These are phyloP conservation scores for Anguilla pacifica DNA, from an alignment of 2,797 vertebrate species.

Conservation along the genomic window DNA sequence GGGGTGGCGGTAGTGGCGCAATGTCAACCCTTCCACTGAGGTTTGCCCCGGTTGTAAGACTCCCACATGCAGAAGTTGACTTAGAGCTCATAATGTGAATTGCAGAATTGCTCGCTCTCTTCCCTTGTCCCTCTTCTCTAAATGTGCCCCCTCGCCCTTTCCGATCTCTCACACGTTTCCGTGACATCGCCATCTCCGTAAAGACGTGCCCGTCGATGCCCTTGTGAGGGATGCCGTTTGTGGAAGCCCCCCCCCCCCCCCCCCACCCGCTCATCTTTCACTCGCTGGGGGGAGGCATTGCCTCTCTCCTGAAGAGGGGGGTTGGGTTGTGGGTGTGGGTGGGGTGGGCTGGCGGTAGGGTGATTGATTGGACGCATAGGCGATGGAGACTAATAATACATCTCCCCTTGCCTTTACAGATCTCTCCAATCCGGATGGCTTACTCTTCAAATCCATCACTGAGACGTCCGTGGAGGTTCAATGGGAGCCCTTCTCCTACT, in stretches of 20 bases:
- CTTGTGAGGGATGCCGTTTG: not conserved
- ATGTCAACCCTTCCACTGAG: not conserved
- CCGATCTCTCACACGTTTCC: not conserved
- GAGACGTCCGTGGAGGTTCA: slow-evolving; percentile 95
- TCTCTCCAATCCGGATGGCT: slow-evolving; percentile 88
- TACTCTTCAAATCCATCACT: slow-evolving; percentile 95
- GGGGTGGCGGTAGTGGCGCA: not conserved
- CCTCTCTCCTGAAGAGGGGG: slow-evolving; percentile 34
- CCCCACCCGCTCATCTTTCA: not conserved
- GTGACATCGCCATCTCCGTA: too few species aligned
- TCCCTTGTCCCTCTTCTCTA: not conserved
- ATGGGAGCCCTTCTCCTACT: slow-evolving; percentile 92
- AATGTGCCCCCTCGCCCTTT: not conserved
- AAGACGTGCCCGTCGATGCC: not conserved
- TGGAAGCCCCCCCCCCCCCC: not conserved
- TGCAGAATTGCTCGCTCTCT: too few species aligned
- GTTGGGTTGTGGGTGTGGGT: not conserved
- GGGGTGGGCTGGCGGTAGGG: not conserved
- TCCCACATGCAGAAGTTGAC: not conserved
- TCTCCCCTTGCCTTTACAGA: slow-evolving; percentile 74
- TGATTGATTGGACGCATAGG: slow-evolving; percentile 63
- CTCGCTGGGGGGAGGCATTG: not conserved
- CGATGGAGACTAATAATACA: slow-evolving; percentile 62
- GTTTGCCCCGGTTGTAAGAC: not conserved
- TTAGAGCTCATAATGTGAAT: not conserved